Evolutionary conservation across 1,140 invertebrate genomes (phyloP).

Genomic region (Heliconius congener): DNA sequence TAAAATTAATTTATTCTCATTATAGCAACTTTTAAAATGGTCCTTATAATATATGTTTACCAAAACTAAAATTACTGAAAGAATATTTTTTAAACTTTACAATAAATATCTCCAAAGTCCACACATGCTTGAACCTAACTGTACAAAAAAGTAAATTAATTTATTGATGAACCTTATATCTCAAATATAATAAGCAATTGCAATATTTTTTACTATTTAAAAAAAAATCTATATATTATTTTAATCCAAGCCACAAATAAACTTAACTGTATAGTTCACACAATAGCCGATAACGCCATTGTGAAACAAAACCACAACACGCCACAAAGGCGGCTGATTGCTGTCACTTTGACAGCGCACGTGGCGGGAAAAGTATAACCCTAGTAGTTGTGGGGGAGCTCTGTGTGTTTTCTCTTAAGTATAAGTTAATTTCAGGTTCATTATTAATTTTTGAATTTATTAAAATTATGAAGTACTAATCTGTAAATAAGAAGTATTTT

Average conservation of each 20-base stretch:
- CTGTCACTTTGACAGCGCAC: conserved; percentile 36
- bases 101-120: no score
- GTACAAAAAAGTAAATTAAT: no score
- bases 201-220: no score
- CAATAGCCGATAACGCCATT: conserved; percentile 15
- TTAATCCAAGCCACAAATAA: background rate
- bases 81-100: background rate
- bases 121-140: no score
- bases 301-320: conserved; percentile 22
- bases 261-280: background rate
- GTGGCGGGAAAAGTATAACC: conserved; percentile 35
- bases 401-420: background rate
- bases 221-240: background rate
- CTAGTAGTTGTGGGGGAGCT: background rate
- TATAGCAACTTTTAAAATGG: no score
- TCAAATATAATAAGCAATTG: no score
- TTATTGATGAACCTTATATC: no score
- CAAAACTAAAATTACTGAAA: background rate
- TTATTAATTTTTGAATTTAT: background rate
- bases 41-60: no score
- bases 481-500: background rate
- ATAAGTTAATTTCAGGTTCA: background rate
- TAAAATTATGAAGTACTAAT: background rate
- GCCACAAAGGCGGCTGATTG: conserved; percentile 44
- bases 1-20: no score